Evolutionary conservation across 2,888 invertebrate species (phyloP), one percentile per base, ranked within the genome.

Genomic region (Drosophila diplacantha): DNA sequence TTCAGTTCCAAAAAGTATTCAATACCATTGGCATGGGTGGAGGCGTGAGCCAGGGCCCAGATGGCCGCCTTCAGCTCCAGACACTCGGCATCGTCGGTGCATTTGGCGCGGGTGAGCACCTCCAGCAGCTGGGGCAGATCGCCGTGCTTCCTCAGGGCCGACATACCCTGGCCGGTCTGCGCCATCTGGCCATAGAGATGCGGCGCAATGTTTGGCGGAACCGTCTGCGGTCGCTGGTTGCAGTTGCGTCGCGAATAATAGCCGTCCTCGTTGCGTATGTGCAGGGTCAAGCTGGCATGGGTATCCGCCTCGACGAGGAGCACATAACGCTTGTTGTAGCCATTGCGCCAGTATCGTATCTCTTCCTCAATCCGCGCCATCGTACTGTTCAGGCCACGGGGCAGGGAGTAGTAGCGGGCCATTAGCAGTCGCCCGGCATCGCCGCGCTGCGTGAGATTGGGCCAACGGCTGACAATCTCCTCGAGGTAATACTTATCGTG

Each of bases 41-140:
- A 95, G 12, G 95, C 91, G 87, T 96, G 96, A 16, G 96, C 96
- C 50, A 94, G 86, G 2, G 95, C 94, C 98, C 98, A 98, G 0
- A 98, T 88, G 0, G 96, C 94, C 7, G 96, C 92, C 87, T 98
- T 98, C 39, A 97, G 87, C 69, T 94, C 92, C 43, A 94, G 88
- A 54, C 95, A 92, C 75, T 94, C 93, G 64, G 91, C 91, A 52
- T 93, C 93, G 12, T 91, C 92, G 3, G 89, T 87, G 81, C 92
- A 93, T 62, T 91, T 90, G 47, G 90, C 91, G 38, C 87, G 81
- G 34, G 74, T 85, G 34, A 89, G 57, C 44, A 85, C 73, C 7
- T 88, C 87, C 16, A 88, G 61, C 9, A 87, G 69, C 49, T 84
- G 81, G 0, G 74, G 64, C 34, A 89, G 68, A 66, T 88, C 86